Conservation (phyloP, 2,113 vertebrate genomes). For the Prinia subflava region DNA sequence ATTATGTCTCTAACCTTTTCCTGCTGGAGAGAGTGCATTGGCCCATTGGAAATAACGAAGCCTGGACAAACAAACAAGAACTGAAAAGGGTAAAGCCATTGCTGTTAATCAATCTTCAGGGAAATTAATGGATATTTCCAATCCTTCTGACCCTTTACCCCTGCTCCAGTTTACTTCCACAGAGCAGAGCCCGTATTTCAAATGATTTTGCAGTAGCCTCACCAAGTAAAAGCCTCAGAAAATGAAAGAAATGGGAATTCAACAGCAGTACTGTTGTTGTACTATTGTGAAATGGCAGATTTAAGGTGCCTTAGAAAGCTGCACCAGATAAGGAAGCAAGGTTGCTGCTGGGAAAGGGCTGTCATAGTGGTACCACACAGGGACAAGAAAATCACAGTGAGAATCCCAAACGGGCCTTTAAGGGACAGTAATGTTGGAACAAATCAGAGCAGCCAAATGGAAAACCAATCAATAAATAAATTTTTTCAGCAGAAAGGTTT, state of each 20-base stretch:
- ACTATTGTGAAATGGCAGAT: background rate
- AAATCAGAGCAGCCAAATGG: background rate
- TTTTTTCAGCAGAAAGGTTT: background rate
- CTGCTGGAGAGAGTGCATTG: background rate
- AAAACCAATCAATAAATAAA: background rate
- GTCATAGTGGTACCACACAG: background rate
- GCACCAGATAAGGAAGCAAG: background rate
- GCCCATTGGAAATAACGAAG: background rate
- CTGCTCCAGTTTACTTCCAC: background rate
- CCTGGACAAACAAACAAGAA: slow-evolving; percentile 47
- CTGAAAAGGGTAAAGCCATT: background rate
- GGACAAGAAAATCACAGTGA: background rate
- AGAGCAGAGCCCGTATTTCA: background rate
- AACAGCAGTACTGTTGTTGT: no score
- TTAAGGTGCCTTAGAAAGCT: background rate
- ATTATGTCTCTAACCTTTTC: slow-evolving; percentile 24
- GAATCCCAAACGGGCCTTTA: background rate
- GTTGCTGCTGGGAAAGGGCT: background rate
- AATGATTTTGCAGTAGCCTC: background rate
- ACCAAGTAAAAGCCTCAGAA: background rate
- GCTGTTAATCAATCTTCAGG: background rate
- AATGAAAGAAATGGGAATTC: background rate
- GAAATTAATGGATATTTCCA: background rate
- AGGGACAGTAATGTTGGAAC: background rate
- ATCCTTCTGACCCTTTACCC: background rate